phyloP scores from a whole-genome alignment of 2,888 invertebrate species.

The Sialis lutaria region DNA sequence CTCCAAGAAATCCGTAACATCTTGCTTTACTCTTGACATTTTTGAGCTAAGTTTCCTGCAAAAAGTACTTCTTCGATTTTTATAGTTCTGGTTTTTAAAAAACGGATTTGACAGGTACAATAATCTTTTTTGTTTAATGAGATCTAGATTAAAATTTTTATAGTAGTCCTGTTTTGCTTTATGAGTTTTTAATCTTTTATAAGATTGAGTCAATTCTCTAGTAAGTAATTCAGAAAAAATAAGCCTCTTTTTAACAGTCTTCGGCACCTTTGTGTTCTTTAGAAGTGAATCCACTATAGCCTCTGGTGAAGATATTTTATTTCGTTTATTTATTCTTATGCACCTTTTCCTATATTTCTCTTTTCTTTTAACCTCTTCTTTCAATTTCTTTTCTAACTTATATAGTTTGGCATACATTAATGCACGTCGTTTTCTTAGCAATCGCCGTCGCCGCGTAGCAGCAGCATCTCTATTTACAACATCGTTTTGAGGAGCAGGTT shows the following conservation, averaged over 20 bases:
- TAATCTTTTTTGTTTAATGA: conserved; percentile 9
- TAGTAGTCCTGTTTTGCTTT: conserved; percentile 10
- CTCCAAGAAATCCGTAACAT: conserved; percentile 5
- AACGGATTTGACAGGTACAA: conserved; percentile 9
- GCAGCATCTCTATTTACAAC: conserved; percentile 3
- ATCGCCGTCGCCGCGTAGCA: conserved; percentile 9
- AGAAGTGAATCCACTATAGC: background rate
- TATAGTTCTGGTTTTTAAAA: conserved; percentile 9
- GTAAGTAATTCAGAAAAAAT: too few species aligned
- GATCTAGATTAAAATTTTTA: conserved; percentile 9
- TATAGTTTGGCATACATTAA: conserved; percentile 10
- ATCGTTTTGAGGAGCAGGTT: too few species aligned
- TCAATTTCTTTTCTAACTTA: conserved; percentile 9
- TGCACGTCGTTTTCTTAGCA: conserved; percentile 7
- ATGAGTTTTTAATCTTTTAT: conserved; percentile 9
- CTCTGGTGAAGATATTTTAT: too few species aligned
- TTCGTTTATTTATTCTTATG: conserved; percentile 8
- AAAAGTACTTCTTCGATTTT: conserved; percentile 5
- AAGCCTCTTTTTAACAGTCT: too few species aligned
- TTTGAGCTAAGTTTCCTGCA: conserved; percentile 1
- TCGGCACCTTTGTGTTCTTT: too few species aligned
- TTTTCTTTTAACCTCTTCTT: conserved; percentile 7
- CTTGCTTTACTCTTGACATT: conserved; percentile 1
- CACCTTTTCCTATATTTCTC: conserved; percentile 10
- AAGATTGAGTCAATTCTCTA: too few species aligned